phyloP scores from a whole-genome alignment of 2,113 vertebrate species.

The Theristicus caerulescens region DNA sequence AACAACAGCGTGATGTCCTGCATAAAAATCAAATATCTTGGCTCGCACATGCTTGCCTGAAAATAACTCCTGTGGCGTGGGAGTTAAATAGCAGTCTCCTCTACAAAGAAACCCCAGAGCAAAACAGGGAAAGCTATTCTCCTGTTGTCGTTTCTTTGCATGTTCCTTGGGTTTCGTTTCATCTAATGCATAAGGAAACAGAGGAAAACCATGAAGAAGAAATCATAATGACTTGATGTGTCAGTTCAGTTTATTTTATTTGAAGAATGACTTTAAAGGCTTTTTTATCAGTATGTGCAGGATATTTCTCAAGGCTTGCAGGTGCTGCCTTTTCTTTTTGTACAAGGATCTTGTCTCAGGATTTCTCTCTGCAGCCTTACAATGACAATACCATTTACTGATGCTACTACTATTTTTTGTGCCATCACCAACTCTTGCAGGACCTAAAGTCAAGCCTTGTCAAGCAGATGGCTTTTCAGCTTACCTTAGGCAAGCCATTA shows the following conservation, averaged over 20 bases:
- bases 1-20: not conserved
- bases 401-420: not conserved
- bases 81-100: not conserved
- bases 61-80: not conserved
- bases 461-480: not conserved
- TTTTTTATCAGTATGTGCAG: not conserved
- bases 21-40: not conserved
- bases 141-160: not conserved
- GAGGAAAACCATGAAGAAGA: not conserved
- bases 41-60: not conserved
- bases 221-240: not conserved
- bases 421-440: not conserved
- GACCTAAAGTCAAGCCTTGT: not conserved
- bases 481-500: not conserved
- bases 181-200: not conserved
- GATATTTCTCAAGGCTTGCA: not conserved
- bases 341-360: not conserved
- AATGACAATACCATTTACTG: not conserved
- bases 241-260: not conserved
- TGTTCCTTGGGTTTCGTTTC: not conserved
- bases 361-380: not conserved
- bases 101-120: not conserved
- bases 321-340: not conserved
- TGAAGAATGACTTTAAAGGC: not conserved
- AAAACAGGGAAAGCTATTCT: not conserved